A percentile compares a stretch with the other conserved stretches of the same genome.
phyloP scores from a whole-genome alignment of 2,888 invertebrate genomes.

The Lomographa bimaculata region DNA sequence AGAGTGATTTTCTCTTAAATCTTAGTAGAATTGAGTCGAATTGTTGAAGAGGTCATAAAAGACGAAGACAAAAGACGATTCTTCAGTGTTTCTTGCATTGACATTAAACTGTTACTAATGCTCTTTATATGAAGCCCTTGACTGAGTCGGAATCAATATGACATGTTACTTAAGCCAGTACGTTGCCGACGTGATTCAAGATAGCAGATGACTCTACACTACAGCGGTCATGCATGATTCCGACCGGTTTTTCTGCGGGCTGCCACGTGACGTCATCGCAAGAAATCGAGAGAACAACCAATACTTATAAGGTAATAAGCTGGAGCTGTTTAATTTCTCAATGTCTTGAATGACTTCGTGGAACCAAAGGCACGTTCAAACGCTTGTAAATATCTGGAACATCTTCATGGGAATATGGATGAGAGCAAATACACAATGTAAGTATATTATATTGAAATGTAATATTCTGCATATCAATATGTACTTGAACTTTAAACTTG shows the following conservation, averaged over 20 bases:
- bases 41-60: too few relatives aligned
- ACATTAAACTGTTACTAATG: constrained; percentile 11
- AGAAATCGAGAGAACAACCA: constrained; percentile 47
- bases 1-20: constrained; percentile 30
- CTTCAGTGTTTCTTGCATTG: not conserved
- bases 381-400: constrained; percentile 21
- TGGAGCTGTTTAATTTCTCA: constrained; percentile 42
- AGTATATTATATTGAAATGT: too few relatives aligned
- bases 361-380: constrained; percentile 14
- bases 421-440: constrained; percentile 17
- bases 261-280: constrained; percentile 61
- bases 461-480: constrained; percentile 3
- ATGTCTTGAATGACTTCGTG: constrained; percentile 29
- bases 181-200: constrained; percentile 60
- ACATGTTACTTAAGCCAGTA: constrained; percentile 45
- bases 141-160: constrained; percentile 36
- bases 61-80: not conserved
- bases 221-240: constrained; percentile 65
- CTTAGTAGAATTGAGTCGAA: not conserved
- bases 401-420: constrained; percentile 24
- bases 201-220: constrained; percentile 57
- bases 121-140: constrained; percentile 18
- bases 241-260: constrained; percentile 72
- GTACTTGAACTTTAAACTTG: constrained; percentile 3
- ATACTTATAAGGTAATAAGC: constrained; percentile 53